Percentiles rank a stretch among this genome's conserved stretches.
Conservation (phyloP, 2,888 invertebrate species). For the Microchrysa polita region DNA sequence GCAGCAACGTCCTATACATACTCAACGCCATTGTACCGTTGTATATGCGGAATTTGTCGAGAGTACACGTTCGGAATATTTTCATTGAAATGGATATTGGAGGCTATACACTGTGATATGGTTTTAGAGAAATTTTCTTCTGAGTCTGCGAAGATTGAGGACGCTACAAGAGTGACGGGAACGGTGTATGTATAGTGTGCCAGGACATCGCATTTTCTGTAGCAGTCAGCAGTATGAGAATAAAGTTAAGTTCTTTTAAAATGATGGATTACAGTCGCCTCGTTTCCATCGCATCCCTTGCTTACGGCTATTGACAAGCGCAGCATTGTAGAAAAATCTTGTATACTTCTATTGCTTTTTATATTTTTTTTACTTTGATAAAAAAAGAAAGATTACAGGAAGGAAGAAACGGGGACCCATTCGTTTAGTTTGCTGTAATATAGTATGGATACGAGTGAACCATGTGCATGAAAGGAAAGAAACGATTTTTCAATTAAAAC, state of each 20-base stretch:
- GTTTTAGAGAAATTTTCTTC: conserved; percentile 40
- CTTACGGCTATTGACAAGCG: conserved; percentile 39
- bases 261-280: conserved; percentile 43
- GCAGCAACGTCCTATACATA: not conserved
- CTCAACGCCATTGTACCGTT: conserved; percentile 22
- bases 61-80: conserved; percentile 28
- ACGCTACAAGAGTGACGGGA: not conserved
- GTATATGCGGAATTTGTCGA: not conserved
- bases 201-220: too few relatives aligned
- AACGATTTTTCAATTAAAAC: conserved; percentile 36
- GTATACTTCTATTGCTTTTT: conserved; percentile 32
- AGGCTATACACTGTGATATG: conserved; percentile 22
- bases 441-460: conserved; percentile 16
- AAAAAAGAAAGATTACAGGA: too few relatives aligned
- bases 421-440: conserved; percentile 23
- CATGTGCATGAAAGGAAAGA: conserved; percentile 26
- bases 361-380: not conserved
- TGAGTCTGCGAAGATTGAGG: not conserved
- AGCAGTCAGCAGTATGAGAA: conserved; percentile 39
- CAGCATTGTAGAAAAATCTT: conserved; percentile 37
- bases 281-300: conserved; percentile 28
- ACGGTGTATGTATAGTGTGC: not conserved
- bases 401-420: not conserved
- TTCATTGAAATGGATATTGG: conserved; percentile 44
- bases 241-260: conserved; percentile 44